Base-by-base conservation (phyloP, 2,113 vertebrate species). In the Pterophyllum scalare region DNA sequence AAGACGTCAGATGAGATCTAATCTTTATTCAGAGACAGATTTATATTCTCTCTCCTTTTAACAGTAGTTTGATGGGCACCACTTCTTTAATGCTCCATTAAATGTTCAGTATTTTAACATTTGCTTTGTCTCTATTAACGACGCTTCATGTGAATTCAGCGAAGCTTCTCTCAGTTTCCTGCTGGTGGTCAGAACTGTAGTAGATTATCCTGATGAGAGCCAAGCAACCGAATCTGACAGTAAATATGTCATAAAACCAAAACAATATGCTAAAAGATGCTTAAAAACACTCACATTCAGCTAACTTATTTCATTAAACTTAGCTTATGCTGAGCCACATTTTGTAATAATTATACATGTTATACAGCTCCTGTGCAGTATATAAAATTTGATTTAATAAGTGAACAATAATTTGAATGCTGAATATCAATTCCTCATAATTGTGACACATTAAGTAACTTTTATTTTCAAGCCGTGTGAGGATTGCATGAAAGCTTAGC, bases 151-250 rank as follows among this genome's bases (percentile, higher is more conserved):
- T 67, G 22, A 46, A 67, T 11, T 67, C 64, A 12, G 5, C 8
- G 17, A 46, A 67, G 46, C 64, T 67, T 67, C 14, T 46, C 14
- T 46, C 14, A 67, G 64, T 17, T 67, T 67, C 64, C 64, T 46
- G 64, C 11, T 13, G 12, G 40, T 14, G 12, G 15, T 49, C 43
- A 28, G 24, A 28, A 12, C 9, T 6, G 6, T 7, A 33, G 31
- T 7, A 7, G n/a, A n/a, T n/a, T n/a, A n/a, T n/a, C 65, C 43
- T 2, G 46, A 70, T 20, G 3, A 6, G 3, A 46, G 13, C 14
- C 46, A 17, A 4, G 14, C 46, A 43, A 13, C 40, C 14, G 4
- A 17, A 49, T 14, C 17, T 17, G 5, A 0, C 0, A 49, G 40
- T 70, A 49, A 70, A 70, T 49, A 6, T 49, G 9, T 12, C 40